Conservation (phyloP, 2,888 invertebrate genomes). For the Ditula angustiorana region DNA sequence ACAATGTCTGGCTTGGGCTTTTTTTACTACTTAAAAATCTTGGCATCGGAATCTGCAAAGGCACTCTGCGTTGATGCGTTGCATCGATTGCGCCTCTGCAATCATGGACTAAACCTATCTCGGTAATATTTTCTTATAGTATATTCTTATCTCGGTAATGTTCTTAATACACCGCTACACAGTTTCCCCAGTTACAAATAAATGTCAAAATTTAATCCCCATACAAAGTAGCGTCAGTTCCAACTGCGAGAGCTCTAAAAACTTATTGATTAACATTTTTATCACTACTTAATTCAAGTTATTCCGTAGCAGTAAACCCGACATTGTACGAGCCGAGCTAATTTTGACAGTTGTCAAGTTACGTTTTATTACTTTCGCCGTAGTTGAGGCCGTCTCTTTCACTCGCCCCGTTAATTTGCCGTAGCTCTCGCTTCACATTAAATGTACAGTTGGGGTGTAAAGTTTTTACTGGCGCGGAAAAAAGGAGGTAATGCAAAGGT, state of each 20-base stretch:
- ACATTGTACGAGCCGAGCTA: slow-evolving; percentile 58
- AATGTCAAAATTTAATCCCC: background rate
- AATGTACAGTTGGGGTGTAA: slow-evolving; percentile 38
- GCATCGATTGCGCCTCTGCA: no score
- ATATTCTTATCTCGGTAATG: no score
- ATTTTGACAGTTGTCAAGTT: slow-evolving; percentile 58
- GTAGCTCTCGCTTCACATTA: slow-evolving; percentile 30
- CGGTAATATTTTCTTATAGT: no score
- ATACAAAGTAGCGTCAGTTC: slow-evolving; percentile 11
- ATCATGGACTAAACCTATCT: no score
- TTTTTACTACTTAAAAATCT: no score
- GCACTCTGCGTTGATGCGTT: no score
- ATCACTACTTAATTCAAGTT: slow-evolving; percentile 34
- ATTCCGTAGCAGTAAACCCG: slow-evolving; percentile 43
- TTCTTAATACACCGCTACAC: no score
- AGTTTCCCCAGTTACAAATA: no score
- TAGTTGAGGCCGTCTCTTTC: slow-evolving; percentile 26
- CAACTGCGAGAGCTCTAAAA: slow-evolving; percentile 20
- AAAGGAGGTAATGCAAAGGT: slow-evolving; percentile 44
- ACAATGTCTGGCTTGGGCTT: no score
- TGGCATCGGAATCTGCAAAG: no score
- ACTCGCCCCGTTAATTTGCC: slow-evolving; percentile 18
- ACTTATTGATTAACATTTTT: slow-evolving; percentile 39
- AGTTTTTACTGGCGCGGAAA: slow-evolving; percentile 49
- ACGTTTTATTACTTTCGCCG: slow-evolving; percentile 53